Evolutionary conservation across 2,113 vertebrate genomes (phyloP).

Genomic region (Cololabis saira): DNA sequence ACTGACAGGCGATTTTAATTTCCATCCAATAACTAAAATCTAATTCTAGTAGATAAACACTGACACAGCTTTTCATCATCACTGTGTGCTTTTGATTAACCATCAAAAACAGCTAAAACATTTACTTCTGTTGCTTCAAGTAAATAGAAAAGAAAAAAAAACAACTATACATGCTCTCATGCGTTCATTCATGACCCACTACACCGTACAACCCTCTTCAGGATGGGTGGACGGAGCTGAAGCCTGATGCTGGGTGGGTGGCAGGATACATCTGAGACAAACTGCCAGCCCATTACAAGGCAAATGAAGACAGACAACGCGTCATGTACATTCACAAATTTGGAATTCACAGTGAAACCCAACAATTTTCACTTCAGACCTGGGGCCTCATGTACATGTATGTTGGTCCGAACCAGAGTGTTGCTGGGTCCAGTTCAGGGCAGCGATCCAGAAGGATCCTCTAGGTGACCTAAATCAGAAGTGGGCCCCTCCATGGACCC

Average conservation of each 20-base stretch:
- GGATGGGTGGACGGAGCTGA: not conserved
- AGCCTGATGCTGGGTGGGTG: not conserved
- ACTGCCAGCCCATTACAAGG: not conserved
- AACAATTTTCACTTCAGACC: too few relatives aligned
- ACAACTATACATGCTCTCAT: not conserved
- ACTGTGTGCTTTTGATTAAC: conserved; percentile 54
- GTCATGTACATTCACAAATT: not conserved
- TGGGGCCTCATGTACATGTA: too few relatives aligned
- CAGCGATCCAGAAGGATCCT: too few relatives aligned
- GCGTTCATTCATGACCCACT: not conserved
- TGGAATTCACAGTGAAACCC: too few relatives aligned
- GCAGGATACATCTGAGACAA: not conserved
- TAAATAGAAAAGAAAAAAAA: not conserved
- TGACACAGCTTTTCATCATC: conserved; percentile 63
- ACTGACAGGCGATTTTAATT: conserved; percentile 75
- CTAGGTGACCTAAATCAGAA: too few relatives aligned
- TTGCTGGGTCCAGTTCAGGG: too few relatives aligned
- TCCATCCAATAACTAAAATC: conserved; percentile 69
- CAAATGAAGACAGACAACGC: not conserved
- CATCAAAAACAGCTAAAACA: conserved; percentile 14
- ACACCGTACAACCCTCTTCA: not conserved
- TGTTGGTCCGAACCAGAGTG: too few relatives aligned
- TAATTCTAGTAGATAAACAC: conserved; percentile 60
- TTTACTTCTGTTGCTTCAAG: not conserved
- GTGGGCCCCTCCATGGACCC: too few relatives aligned